Evolutionary conservation across 2,888 invertebrate genomes (phyloP).

Genomic region (Tribolium freemani): DNA sequence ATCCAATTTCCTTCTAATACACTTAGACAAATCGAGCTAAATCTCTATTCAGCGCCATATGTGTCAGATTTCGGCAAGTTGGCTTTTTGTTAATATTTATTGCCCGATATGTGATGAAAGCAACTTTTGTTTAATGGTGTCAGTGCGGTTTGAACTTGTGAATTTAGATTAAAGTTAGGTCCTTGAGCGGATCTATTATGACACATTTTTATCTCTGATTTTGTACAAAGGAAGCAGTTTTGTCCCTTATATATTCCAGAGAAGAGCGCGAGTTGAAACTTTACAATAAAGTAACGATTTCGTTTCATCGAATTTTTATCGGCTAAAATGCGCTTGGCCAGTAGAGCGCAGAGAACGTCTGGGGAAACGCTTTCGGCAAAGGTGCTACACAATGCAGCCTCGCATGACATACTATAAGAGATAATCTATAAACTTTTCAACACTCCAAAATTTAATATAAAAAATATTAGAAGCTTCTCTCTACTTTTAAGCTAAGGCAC

Average conservation of each 20-base stretch:
- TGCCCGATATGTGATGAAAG: no score
- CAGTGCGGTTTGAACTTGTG: slow-evolving; percentile 10
- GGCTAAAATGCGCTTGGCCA: slow-evolving; percentile 43
- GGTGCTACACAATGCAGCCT: slow-evolving; percentile 42
- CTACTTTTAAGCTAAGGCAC: slow-evolving; percentile 33
- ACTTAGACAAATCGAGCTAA: background rate
- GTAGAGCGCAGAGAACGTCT: slow-evolving; percentile 42
- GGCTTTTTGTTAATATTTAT: no score
- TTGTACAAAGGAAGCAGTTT: slow-evolving; percentile 35
- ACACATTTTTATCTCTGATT: slow-evolving; percentile 38
- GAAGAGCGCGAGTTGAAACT: slow-evolving; percentile 36
- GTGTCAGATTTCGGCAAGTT: no score
- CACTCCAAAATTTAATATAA: slow-evolving; percentile 39
- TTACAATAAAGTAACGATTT: slow-evolving; percentile 45
- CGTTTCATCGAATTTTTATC: slow-evolving; percentile 46
- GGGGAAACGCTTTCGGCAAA: slow-evolving; percentile 35
- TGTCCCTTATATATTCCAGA: slow-evolving; percentile 38
- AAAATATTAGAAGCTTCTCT: slow-evolving; percentile 35
- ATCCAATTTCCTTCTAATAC: background rate
- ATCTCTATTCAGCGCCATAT: background rate
- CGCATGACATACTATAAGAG: slow-evolving; percentile 35
- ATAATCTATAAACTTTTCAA: slow-evolving; percentile 36
- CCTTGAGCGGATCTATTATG: slow-evolving; percentile 34
- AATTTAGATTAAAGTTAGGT: slow-evolving; percentile 34
- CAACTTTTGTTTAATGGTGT: slow-evolving; percentile 9